phyloP scores from a whole-genome alignment of 1,140 invertebrate species.

The Drosophila tristis region DNA sequence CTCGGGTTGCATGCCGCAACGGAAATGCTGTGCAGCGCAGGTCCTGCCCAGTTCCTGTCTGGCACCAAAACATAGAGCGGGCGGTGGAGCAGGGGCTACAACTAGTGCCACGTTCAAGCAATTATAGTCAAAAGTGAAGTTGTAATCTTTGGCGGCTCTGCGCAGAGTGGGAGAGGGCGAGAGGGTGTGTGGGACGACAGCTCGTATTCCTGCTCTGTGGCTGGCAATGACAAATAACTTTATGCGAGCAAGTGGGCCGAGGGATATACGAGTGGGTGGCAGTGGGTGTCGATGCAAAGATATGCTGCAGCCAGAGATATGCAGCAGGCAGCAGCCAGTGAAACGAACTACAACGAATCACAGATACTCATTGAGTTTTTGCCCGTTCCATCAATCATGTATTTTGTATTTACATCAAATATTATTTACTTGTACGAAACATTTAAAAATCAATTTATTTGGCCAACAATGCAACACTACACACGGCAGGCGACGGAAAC shows the following conservation, averaged over 20 bases:
- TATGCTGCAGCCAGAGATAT: not conserved
- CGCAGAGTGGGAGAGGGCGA: not conserved
- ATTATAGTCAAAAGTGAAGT: constrained; percentile 76
- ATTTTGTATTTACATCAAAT: too few relatives aligned
- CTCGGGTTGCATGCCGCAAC: constrained; percentile 34
- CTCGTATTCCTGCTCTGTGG: too few relatives aligned
- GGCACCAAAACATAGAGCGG: constrained; percentile 9
- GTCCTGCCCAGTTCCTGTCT: constrained; percentile 1
- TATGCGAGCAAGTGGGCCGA: constrained; percentile 23
- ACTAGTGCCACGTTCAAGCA: constrained; percentile 71
- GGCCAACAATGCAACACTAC: too few relatives aligned
- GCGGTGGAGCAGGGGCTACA: constrained; percentile 8
- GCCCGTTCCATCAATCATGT: too few relatives aligned
- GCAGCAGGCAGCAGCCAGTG: too few relatives aligned
- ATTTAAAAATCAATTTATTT: too few relatives aligned
- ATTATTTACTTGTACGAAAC: too few relatives aligned
- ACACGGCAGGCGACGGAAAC: too few relatives aligned
- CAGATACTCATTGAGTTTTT: too few relatives aligned
- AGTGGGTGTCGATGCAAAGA: not conserved
- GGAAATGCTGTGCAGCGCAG: constrained; percentile 38
- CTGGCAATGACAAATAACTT: constrained; percentile 70
- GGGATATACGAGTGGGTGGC: not conserved
- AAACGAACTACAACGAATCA: too few relatives aligned
- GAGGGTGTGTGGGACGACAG: too few relatives aligned
- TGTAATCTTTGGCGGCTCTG: constrained; percentile 64